Evolutionary conservation across 2,888 invertebrate species (phyloP), one percentile per base, ranked within the genome.

Genomic region (Argyra leucocephala): DNA sequence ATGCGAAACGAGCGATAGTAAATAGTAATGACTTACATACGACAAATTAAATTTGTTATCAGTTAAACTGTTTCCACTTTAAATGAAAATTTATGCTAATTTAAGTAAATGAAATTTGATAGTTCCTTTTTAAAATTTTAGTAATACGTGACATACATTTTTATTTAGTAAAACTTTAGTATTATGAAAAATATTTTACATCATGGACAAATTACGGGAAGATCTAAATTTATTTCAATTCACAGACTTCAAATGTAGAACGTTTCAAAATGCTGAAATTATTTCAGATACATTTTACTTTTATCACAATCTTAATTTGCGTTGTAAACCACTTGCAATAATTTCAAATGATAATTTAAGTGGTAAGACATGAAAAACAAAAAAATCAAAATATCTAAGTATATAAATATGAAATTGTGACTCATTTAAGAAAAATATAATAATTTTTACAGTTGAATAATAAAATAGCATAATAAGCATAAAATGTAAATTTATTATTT

Each of bases 31-130:
- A n/a, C n/a, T n/a, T n/a, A n/a, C n/a, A n/a, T n/a, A n/a, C n/a
- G n/a, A n/a, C 3, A 31, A 31, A 62, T 62, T 64, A 59, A 26
- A 66, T 57, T 61, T 37, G 64, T 57, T 65, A 18, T 15, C 22
- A 26, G 31, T 67, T 64, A 67, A 21, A 66, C 66, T 65, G 22
- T n/a, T 57, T 62, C 2, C 21, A n/a, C 4, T 64, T 21, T 63
- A 18, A 31, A 31, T 31, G 7, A 31, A 31, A 31, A 31, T 31
- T 31, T 31, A 31, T 31, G 31, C 31, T 31, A 31, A 31, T 31
- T 31, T 31, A 31, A 31, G 31, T 31, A 12, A 26, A n/a, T 21
- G n/a, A 36, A 62, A 36, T 18, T 12, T 21, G 24, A 62, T 48
- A 21, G 37, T 6, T 62, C 22, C 62, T 64, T 63, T 57, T 64